phyloP scores from a whole-genome alignment of 2,113 vertebrate genomes.

The Cynopterus brachyotis region DNA sequence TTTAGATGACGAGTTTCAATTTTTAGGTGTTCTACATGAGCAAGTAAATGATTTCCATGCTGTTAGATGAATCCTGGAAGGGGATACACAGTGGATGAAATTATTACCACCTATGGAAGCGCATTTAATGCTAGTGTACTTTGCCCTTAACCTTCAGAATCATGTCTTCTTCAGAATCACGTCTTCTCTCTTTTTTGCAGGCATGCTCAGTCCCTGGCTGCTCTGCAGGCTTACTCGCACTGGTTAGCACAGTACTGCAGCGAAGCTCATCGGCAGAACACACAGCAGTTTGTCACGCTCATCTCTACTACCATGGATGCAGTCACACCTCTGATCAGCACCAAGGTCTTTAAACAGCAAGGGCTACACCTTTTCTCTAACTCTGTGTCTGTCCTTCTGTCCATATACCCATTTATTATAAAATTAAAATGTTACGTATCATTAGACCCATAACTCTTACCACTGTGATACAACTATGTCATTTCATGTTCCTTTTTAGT shows the following conservation, averaged over 20 bases:
- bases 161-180: accelerated
- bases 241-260: slow-evolving; percentile 98
- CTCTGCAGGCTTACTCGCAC: slow-evolving; percentile 96
- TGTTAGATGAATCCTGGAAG: background rate
- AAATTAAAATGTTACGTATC: background rate
- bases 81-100: background rate
- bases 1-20: background rate
- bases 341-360: slow-evolving; percentile 88
- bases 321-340: slow-evolving; percentile 93
- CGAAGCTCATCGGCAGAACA: slow-evolving; percentile 94
- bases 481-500: background rate
- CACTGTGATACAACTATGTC: accelerated
- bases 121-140: background rate
- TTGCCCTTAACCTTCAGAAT: background rate
- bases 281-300: slow-evolving; percentile 93
- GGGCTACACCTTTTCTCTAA: background rate
- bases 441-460: background rate
- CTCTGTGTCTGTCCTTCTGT: background rate
- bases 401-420: background rate
- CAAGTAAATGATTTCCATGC: background rate
- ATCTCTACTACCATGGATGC: slow-evolving; percentile 95
- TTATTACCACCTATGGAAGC: background rate
- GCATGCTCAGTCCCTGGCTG: slow-evolving; percentile 96
- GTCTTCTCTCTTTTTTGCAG: slow-evolving; percentile 76
- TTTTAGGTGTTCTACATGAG: background rate